These are phyloP conservation scores for Epinephelus lanceolatus DNA, from an alignment of 2,113 vertebrate species.

Conservation along the genomic window DNA sequence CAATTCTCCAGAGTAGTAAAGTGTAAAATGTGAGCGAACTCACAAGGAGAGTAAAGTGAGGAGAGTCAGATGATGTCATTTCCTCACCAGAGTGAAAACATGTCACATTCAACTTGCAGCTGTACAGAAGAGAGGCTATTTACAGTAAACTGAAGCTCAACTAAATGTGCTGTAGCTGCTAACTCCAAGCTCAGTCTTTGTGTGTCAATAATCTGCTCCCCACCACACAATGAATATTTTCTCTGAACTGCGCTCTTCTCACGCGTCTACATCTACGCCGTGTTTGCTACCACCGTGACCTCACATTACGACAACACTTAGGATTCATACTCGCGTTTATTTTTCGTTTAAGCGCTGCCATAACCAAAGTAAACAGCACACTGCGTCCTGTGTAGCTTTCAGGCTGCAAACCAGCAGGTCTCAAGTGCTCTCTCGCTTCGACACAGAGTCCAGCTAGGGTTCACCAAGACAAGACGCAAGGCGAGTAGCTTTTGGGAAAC, in stretches of 20 bases:
- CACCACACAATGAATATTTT: not conserved
- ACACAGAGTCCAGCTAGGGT: constrained; percentile 9
- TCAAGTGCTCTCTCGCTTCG: not conserved
- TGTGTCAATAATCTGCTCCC: not conserved
- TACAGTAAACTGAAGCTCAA: constrained; percentile 20
- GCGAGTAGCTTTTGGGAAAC: constrained; percentile 45
- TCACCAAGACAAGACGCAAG: constrained; percentile 31
- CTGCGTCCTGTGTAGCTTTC: not conserved
- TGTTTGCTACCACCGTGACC: constrained; percentile 30
- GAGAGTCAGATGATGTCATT: constrained; percentile 49
- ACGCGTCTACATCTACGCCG: not conserved
- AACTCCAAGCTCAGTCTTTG: not conserved
- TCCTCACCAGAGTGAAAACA: constrained; percentile 50
- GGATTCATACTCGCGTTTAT: constrained; percentile 32
- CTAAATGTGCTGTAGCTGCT: not conserved
- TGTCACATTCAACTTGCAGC: constrained; percentile 40
- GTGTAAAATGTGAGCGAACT: constrained; percentile 49
- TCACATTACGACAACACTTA: constrained; percentile 32
- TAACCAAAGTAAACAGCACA: constrained; percentile 40
- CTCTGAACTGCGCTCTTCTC: constrained; percentile 19
- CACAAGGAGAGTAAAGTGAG: constrained; percentile 34
- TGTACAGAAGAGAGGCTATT: constrained; percentile 32
- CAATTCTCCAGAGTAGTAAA: constrained; percentile 39
- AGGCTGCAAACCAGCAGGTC: not conserved
- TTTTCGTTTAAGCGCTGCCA: not conserved